Evolutionary conservation across 2,888 invertebrate genomes (phyloP).

Genomic region (Erynnis tages): DNA sequence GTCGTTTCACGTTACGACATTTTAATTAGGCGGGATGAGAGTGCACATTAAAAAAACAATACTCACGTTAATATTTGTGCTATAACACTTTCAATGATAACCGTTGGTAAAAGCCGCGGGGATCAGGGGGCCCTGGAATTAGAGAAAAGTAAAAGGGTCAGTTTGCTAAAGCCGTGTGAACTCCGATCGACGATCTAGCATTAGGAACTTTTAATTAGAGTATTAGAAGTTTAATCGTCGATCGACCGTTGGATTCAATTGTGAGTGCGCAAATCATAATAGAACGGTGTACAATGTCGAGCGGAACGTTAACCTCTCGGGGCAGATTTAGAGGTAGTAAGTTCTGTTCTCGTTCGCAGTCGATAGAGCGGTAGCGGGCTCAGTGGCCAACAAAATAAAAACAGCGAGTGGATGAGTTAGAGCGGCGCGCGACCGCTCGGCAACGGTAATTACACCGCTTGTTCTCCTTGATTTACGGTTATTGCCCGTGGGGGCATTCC

Average conservation of each 20-base stretch:
- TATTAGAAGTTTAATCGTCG: constrained; percentile 27
- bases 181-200: constrained; percentile 13
- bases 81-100: constrained; percentile 92
- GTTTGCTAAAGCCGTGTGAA: constrained; percentile 22
- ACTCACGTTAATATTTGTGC: constrained; percentile 80
- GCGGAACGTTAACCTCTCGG: constrained; percentile 69
- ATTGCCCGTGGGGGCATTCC: constrained; percentile 81
- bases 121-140: constrained; percentile 96
- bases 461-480: constrained; percentile 82
- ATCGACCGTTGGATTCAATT: constrained; percentile 14
- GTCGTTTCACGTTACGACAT: constrained; percentile 55
- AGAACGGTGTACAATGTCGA: constrained; percentile 71
- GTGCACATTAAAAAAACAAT: constrained; percentile 56
- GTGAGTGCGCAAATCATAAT: constrained; percentile 51
- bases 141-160: constrained; percentile 30
- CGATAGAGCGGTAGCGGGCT: constrained; percentile 74
- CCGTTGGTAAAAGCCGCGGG: constrained; percentile 99
- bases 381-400: constrained; percentile 77
- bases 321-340: constrained; percentile 78
- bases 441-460: constrained; percentile 82
- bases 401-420: constrained; percentile 78
- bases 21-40: constrained; percentile 60
- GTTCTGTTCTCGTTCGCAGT: constrained; percentile 69
- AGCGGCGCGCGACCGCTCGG: constrained; percentile 76
- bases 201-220: constrained; percentile 22